Conservation (phyloP, 2,797 vertebrate genomes). For the Tenualosa ilisha region DNA sequence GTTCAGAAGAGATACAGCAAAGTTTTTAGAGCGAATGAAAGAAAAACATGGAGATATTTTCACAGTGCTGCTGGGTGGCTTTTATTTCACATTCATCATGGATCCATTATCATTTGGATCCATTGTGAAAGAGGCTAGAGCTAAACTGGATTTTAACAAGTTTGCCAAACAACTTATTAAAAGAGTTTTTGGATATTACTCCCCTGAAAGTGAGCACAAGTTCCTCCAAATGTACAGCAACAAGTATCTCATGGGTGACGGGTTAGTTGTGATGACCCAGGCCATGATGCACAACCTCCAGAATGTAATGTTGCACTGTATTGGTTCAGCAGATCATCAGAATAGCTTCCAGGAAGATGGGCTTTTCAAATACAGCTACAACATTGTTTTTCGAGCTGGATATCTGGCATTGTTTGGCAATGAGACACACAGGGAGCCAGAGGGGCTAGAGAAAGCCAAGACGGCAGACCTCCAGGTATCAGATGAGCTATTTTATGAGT, state of each 20-base stretch:
- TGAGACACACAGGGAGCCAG: slow-evolving; percentile 44
- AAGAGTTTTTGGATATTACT: slow-evolving; percentile 77
- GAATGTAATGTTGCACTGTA: slow-evolving; percentile 72
- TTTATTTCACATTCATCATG: slow-evolving; percentile 86
- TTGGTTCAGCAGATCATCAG: slow-evolving; percentile 49
- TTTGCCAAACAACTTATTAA: slow-evolving; percentile 69
- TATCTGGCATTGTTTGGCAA: slow-evolving; percentile 86
- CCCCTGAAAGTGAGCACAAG: accelerated
- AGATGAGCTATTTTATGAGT: slow-evolving; percentile 76
- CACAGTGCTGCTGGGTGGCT: slow-evolving; percentile 81
- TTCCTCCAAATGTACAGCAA: slow-evolving; percentile 56
- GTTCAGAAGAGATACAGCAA: slow-evolving; percentile 72
- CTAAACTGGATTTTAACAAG: slow-evolving; percentile 78
- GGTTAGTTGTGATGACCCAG: slow-evolving; percentile 77
- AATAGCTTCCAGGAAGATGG: slow-evolving; percentile 76
- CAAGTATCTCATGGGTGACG: slow-evolving; percentile 83
- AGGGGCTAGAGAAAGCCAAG: slow-evolving; percentile 61
- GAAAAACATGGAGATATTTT: slow-evolving; percentile 89
- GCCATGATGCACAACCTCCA: slow-evolving; percentile 81
- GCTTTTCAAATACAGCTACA: slow-evolving; percentile 87
- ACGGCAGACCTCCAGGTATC: slow-evolving; percentile 73
- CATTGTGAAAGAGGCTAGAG: slow-evolving; percentile 68
- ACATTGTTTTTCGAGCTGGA: slow-evolving; percentile 82
- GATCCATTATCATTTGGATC: slow-evolving; percentile 82
- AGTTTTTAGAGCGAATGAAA: slow-evolving; percentile 82